Percentiles rank a stretch among this genome's conserved stretches.
phyloP scores from a whole-genome alignment of 2,113 vertebrate species.

The Aramus guarauna region DNA sequence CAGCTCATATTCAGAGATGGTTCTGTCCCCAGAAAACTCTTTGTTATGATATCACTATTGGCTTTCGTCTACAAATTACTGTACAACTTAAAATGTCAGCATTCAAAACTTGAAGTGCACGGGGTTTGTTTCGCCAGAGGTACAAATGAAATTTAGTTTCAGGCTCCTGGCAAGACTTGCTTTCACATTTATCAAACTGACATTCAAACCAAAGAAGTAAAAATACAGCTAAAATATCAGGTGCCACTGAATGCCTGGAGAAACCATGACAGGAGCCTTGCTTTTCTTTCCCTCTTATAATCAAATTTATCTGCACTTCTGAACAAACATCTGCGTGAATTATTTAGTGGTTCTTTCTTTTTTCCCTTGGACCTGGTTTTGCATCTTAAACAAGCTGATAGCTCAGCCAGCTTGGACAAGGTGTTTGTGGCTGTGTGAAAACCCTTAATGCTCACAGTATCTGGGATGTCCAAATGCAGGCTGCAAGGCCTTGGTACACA shows the following conservation, averaged over 20 bases:
- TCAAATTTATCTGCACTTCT: slow-evolving; percentile 27
- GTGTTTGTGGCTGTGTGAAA: slow-evolving; percentile 7
- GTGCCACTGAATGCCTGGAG: slow-evolving; percentile 15
- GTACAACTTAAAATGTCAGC: slow-evolving; percentile 54
- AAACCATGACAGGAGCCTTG: not conserved
- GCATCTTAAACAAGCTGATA: not conserved
- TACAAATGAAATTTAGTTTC: slow-evolving; percentile 57
- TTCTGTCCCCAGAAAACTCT: slow-evolving; percentile 60
- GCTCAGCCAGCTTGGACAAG: not conserved
- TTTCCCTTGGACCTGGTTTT: slow-evolving; percentile 11
- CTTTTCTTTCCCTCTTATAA: not conserved
- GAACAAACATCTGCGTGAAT: not conserved
- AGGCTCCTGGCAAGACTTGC: slow-evolving; percentile 45
- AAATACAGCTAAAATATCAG: slow-evolving; percentile 52
- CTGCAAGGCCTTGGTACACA: not conserved
- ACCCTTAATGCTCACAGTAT: not conserved
- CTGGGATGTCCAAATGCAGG: not conserved
- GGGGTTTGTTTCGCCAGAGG: slow-evolving; percentile 57
- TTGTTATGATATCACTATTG: slow-evolving; percentile 63
- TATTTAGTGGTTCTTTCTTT: not conserved
- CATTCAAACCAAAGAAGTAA: slow-evolving; percentile 47
- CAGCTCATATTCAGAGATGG: slow-evolving; percentile 14
- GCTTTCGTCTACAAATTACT: slow-evolving; percentile 42
- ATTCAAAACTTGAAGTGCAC: slow-evolving; percentile 45
- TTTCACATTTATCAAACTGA: slow-evolving; percentile 68